Conservation (phyloP, 2,113 vertebrate genomes). For the Lipotes vexillifer region DNA sequence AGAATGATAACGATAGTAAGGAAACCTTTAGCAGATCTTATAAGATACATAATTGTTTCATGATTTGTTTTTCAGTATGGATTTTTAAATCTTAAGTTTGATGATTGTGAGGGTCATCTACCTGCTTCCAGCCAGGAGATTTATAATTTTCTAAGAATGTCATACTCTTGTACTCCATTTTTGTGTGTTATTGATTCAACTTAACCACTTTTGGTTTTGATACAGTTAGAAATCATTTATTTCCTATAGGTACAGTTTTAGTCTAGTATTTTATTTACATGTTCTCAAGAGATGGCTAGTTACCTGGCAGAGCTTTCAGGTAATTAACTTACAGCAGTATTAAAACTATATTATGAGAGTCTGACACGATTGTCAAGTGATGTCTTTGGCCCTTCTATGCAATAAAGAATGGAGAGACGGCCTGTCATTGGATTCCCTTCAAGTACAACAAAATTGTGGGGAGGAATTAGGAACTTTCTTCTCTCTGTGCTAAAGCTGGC, state of each 20-base stretch:
- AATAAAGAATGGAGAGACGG: neutral
- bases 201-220: neutral
- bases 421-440: neutral
- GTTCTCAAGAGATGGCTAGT: neutral
- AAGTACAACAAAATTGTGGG: neutral
- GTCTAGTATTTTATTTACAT: neutral
- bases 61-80: neutral
- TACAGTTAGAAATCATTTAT: neutral
- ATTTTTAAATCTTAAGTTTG: neutral
- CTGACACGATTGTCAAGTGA: neutral
- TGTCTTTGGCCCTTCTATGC: neutral
- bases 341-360: neutral
- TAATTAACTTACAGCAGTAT: neutral
- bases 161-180: neutral
- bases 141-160: neutral
- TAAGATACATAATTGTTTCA: neutral
- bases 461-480: neutral
- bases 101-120: neutral
- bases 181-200: neutral
- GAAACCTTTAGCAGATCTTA: neutral
- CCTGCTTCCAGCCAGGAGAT: neutral
- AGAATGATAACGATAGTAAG: neutral
- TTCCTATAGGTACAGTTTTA: neutral
- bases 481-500: neutral
- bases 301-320: constrained; percentile 14